Percentiles rank a stretch among this genome's conserved stretches.
Evolutionary conservation across 1,140 invertebrate species (phyloP).

Genomic region (Ceratosolen fusciceps): DNA sequence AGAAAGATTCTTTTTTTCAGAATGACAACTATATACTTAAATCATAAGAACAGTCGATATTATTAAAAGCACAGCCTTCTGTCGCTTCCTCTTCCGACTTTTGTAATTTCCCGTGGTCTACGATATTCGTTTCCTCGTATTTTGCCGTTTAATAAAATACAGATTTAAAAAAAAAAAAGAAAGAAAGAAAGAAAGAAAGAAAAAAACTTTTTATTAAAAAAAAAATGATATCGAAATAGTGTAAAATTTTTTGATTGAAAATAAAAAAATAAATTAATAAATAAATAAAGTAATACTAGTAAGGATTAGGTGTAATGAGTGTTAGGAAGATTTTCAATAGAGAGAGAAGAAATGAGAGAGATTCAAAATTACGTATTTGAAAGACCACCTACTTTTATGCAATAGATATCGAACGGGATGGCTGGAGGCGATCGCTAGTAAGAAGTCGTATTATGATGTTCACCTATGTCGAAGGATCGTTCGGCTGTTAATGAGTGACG

Average conservation of each 20-base stretch:
- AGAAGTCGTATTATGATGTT: too few relatives aligned
- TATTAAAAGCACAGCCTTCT: slow-evolving; percentile 68
- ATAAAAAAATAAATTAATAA: too few relatives aligned
- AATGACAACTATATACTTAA: slow-evolving; percentile 47
- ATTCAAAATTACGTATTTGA: background rate
- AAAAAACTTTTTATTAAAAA: background rate
- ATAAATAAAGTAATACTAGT: too few relatives aligned
- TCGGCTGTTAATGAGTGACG: background rate
- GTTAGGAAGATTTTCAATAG: background rate
- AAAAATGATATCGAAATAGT: too few relatives aligned
- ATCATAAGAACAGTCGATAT: slow-evolving; percentile 62
- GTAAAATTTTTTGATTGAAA: too few relatives aligned
- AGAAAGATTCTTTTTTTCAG: slow-evolving; percentile 15
- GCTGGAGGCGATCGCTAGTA: background rate
- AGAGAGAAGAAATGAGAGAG: background rate
- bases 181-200: too few relatives aligned
- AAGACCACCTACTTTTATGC: background rate
- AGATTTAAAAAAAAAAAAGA: slow-evolving; percentile 6
- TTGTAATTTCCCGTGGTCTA: slow-evolving; percentile 67
- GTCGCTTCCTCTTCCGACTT: slow-evolving; percentile 68
- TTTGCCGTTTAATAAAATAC: slow-evolving; percentile 6
- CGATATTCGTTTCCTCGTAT: slow-evolving; percentile 36
- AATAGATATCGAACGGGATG: background rate
- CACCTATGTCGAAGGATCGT: slow-evolving; percentile 29
- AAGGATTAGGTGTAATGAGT: too few relatives aligned